Evolutionary conservation across 2,113 vertebrate species (phyloP).

Genomic region (Boleophthalmus pectinirostris): DNA sequence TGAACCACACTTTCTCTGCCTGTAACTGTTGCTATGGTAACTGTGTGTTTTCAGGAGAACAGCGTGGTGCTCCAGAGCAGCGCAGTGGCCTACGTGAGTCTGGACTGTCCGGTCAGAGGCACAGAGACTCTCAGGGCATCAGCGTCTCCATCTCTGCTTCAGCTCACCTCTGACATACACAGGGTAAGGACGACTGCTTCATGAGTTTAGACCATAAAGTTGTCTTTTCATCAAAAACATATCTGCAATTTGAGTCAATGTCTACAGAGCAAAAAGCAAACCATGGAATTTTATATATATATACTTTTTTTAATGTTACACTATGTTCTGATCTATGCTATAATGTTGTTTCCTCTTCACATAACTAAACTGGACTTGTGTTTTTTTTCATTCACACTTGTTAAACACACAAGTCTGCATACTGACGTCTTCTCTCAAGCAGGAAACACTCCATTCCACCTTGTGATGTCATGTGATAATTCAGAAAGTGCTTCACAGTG

Average conservation of each 20-base stretch:
- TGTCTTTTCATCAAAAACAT: not conserved
- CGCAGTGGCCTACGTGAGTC: slow-evolving; percentile 86
- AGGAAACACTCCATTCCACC: no score
- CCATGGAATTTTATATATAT: no score
- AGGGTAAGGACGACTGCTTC: slow-evolving; percentile 35
- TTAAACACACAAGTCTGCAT: no score
- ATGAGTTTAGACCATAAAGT: not conserved
- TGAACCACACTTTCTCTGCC: not conserved
- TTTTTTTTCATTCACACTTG: no score
- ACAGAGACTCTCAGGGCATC: slow-evolving; percentile 79
- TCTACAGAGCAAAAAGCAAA: no score
- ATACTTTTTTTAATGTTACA: no score
- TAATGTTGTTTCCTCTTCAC: no score
- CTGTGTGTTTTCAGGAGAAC: slow-evolving; percentile 78
- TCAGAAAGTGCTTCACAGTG: no score
- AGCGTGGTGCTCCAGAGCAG: slow-evolving; percentile 84
- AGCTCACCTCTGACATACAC: slow-evolving; percentile 84
- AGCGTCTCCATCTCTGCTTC: slow-evolving; percentile 87
- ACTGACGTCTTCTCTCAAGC: no score
- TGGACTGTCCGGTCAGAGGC: slow-evolving; percentile 84
- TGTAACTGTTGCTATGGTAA: not conserved
- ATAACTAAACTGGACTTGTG: no score
- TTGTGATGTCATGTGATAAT: no score
- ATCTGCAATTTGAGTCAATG: not conserved
- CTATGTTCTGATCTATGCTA: no score